Conservation (phyloP, 2,113 vertebrate species). For the Phylloscopus trochilus region DNA sequence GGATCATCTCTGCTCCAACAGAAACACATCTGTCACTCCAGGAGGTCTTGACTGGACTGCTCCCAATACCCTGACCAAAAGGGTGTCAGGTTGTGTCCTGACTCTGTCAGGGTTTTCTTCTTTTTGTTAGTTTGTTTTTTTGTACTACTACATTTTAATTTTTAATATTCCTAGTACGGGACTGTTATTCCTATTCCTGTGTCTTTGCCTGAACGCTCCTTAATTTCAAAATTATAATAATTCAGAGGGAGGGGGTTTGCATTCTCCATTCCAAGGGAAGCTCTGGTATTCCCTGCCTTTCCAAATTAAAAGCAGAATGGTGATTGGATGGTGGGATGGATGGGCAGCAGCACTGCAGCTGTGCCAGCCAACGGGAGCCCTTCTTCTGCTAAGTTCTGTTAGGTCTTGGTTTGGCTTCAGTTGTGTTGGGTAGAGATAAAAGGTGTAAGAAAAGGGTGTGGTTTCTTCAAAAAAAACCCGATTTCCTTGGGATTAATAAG, state of each 20-base stretch:
- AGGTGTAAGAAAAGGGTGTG: no score
- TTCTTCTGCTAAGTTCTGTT: not conserved
- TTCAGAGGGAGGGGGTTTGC: not conserved
- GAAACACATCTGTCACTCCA: no score
- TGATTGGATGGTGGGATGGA: accelerated
- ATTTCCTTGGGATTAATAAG: no score
- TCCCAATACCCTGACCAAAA: not conserved
- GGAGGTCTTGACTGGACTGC: no score
- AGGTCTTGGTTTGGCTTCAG: no score
- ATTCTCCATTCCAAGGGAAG: not conserved
- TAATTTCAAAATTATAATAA: not conserved
- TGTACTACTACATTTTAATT: no score
- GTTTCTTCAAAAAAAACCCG: no score
- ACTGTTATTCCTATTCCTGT: not conserved
- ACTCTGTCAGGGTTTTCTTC: no score
- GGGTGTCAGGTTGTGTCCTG: not conserved
- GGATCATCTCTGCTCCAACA: no score
- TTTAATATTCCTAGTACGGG: not conserved
- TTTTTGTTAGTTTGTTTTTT: not conserved
- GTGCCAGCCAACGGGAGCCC: not conserved
- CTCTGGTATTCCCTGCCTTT: not conserved
- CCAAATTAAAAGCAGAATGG: not conserved
- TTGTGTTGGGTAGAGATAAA: no score
- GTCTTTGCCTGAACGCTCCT: not conserved
- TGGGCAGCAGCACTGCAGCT: not conserved